phyloP scores from a whole-genome alignment of 2,113 vertebrate genomes.

The Erythrolamprus reginae region DNA sequence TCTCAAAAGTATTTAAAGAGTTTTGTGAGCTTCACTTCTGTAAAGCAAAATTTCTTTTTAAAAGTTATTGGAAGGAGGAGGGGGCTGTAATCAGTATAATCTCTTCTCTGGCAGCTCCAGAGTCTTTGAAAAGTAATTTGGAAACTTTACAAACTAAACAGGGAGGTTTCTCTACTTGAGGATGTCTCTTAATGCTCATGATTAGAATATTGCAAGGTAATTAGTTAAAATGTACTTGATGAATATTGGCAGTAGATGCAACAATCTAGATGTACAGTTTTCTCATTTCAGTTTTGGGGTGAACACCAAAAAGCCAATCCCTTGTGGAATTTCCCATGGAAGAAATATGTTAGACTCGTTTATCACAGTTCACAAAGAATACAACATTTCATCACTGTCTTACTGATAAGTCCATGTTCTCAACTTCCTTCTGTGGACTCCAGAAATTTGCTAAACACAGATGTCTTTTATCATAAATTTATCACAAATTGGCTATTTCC shows the following conservation, averaged over 20 bases:
- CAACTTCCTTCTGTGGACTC: neutral
- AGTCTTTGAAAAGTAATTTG: neutral
- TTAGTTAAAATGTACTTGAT: neutral
- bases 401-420: neutral
- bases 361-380: neutral
- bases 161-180: neutral
- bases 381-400: neutral
- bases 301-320: neutral
- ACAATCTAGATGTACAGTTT: neutral
- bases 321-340: neutral
- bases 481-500: neutral
- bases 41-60: conserved; percentile 45
- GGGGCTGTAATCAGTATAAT: neutral
- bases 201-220: conserved; percentile 11
- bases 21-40: conserved; percentile 2
- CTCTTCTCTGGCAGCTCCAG: neutral
- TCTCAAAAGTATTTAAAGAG: neutral
- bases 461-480: neutral
- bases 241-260: neutral
- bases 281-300: neutral
- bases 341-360: neutral
- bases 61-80: neutral
- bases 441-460: neutral
- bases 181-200: neutral
- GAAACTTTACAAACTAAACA: conserved; percentile 16